These are phyloP conservation scores for Xiphorhynchus erythropygius DNA, from an alignment of 2,797 vertebrate species.

Conservation along the genomic window DNA sequence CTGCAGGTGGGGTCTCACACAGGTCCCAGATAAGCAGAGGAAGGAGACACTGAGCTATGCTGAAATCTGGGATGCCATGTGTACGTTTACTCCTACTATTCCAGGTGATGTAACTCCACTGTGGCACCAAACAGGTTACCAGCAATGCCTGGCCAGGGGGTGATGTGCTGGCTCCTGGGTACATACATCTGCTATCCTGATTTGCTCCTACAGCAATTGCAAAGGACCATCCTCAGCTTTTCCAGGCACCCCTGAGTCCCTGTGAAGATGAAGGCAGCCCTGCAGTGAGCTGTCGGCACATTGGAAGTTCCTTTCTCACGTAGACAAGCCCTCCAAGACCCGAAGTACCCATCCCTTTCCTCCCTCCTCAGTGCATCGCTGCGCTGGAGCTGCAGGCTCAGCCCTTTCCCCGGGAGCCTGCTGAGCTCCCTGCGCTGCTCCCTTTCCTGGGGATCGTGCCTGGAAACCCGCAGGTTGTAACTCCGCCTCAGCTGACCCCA, in stretches of 20 bases:
- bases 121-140: not conserved
- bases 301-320: not conserved
- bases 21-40: not conserved
- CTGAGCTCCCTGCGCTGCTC: not conserved
- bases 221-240: not conserved
- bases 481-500: not conserved
- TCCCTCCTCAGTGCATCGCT: not conserved
- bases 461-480: not conserved
- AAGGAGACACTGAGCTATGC: not conserved
- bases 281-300: not conserved
- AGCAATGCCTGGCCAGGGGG: rapidly evolving
- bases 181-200: rapidly evolving
- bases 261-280: not conserved
- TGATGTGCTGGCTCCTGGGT: rapidly evolving
- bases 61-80: not conserved
- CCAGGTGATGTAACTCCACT: not conserved
- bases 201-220: not conserved
- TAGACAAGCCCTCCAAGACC: not conserved
- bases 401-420: not conserved
- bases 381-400: not conserved
- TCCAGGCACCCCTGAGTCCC: not conserved
- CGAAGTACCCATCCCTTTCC: not conserved
- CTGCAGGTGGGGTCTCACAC: not conserved
- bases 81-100: not conserved
- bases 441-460: not conserved